Base-by-base conservation (phyloP, 1,140 invertebrate species). In the Dendroctonus valens region DNA sequence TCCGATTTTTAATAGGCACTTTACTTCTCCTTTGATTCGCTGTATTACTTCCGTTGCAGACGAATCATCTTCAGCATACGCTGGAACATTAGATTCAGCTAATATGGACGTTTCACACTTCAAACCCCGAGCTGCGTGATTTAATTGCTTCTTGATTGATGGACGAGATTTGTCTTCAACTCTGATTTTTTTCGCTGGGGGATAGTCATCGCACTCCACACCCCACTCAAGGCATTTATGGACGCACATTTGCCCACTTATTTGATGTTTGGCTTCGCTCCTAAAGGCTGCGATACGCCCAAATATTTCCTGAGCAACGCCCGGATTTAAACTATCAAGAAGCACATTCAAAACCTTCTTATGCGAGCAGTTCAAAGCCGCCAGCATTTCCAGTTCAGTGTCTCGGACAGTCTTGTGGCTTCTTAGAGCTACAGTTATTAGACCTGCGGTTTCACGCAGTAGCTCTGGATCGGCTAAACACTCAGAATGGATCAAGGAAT, bases 211-310 rank as follows among this genome's bases (percentile, higher is more conserved):
- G 39, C 41, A n/a, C 7, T 37, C 9, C 12, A 57, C 38, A 8
- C 50, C 49, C 62, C 62, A 65, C 2, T 14, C 9, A 26, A 65
- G 9, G 41, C 62, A 65, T 65, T 55, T 50, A 50, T 65, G 62
- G 39, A 6, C 26, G 58, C 55, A 52, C 7, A 37, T 12, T 52
- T 52, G n/a, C 15, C 15, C 14, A 37, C 50, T 12, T 14, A 9
- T 12, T 52, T 52, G 5, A 52, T 15, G 44, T 46, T 46, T 46
- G n/a, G 8, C 3, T 12, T 62, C 41, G 12, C 9, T 40, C 15
- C 8, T 57, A 65, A 37, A 57, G n/a, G 12, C 50, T 57, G 50
- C 62, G 14, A 65, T 39, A 50, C 58, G 50, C 41, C 50, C 50
- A 51, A 57, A 65, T 15, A 65, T 39, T 49, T 65, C 7, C 9